A percentile compares a stretch with the other conserved stretches of the same genome.
Evolutionary conservation across 1,140 invertebrate genomes (phyloP).

Genomic region (Plutomurus gul): DNA sequence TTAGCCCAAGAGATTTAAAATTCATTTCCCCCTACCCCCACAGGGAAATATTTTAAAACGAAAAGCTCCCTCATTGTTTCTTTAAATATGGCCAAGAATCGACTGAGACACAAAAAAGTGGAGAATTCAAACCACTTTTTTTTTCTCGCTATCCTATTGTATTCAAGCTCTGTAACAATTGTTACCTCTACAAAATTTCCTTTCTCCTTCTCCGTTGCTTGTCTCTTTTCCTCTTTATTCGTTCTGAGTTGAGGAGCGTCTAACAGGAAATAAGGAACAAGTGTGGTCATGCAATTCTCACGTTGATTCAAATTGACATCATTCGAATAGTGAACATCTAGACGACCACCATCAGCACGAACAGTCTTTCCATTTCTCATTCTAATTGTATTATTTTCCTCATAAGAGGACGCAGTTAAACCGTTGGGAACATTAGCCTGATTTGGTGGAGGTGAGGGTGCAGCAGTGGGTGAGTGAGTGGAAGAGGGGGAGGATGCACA

Average conservation of each 20-base stretch:
- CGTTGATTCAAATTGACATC: neutral
- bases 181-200: neutral
- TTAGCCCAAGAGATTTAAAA: too few species aligned
- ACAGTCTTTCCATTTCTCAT: neutral
- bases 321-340: neutral
- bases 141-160: too few species aligned
- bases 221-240: conserved; percentile 5
- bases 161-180: neutral
- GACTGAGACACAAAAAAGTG: too few species aligned
- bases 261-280: conserved; percentile 23
- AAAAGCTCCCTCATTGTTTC: too few species aligned
- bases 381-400: neutral
- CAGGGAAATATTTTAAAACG: too few species aligned
- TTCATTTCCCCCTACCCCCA: too few species aligned
- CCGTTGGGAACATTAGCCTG: too few species aligned
- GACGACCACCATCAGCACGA: neutral
- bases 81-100: too few species aligned
- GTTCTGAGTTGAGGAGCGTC: neutral
- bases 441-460: too few species aligned
- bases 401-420: too few species aligned
- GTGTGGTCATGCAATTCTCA: conserved; percentile 37
- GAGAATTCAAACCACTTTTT: neutral
- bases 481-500: too few species aligned
- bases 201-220: neutral
- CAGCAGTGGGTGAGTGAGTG: too few species aligned